Conservation (phyloP, 2,113 vertebrate species). For the Protomyctophum bolini region DNA sequence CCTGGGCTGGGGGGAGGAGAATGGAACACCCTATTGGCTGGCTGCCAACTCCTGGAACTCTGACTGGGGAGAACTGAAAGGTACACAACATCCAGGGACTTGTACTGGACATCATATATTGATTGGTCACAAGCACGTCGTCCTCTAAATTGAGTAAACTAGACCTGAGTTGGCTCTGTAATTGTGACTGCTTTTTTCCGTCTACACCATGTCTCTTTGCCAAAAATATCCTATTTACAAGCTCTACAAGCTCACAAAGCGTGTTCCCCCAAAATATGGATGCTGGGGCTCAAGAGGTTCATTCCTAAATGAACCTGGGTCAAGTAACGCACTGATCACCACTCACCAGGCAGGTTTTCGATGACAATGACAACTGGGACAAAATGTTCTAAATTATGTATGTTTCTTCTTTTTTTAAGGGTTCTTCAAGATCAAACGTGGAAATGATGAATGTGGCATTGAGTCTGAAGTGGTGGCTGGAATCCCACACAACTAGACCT, state of each 20-base stretch:
- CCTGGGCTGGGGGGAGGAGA: constrained; percentile 90
- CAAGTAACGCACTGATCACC: no score
- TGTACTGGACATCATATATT: no score
- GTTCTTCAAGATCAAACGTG: constrained; percentile 91
- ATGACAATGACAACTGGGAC: not conserved
- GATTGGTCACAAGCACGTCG: not conserved
- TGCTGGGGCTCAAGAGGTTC: no score
- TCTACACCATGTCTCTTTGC: no score
- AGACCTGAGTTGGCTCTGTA: not conserved
- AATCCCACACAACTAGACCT: constrained; percentile 72
- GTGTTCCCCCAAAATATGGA: no score
- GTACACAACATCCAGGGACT: constrained; percentile 68
- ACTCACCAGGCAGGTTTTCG: not conserved
- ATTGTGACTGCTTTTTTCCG: no score
- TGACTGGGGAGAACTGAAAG: constrained; percentile 93
- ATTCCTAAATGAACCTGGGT: no score
- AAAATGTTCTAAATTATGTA: not conserved
- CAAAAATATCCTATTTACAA: no score
- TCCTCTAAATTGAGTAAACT: no score
- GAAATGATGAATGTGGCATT: constrained; percentile 88
- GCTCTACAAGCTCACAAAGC: no score
- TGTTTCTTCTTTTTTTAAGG: constrained; percentile 68
- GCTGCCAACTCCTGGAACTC: constrained; percentile 94
- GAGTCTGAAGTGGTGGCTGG: constrained; percentile 90
- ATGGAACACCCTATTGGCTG: constrained; percentile 87